A percentile compares a stretch with the other conserved stretches of the same genome.
Conservation (phyloP, 2,797 vertebrate genomes). For the Taeniopygia guttata region DNA sequence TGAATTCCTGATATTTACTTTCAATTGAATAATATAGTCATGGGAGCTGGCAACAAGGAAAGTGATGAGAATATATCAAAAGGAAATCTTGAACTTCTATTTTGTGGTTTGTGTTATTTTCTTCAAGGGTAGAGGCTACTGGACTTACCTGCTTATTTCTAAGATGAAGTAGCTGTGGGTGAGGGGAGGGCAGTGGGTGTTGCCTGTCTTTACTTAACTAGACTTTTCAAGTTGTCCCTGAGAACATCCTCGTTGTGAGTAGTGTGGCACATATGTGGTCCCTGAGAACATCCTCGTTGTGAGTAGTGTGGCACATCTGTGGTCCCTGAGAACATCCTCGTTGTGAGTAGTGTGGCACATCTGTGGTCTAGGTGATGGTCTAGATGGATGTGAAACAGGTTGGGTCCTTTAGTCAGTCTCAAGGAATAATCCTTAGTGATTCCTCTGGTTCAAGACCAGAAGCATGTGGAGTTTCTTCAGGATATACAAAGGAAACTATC, state of each 20-base stretch:
- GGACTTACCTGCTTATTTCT: background rate
- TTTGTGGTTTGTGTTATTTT: background rate
- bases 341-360: background rate
- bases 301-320: fast-evolving
- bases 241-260: background rate
- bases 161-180: background rate
- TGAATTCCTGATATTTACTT: background rate
- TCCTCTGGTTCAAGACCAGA: background rate
- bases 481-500: background rate
- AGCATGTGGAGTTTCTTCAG: background rate
- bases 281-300: too few species aligned
- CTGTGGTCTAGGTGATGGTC: background rate
- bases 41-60: background rate
- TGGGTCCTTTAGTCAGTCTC: background rate
- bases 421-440: background rate
- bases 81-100: background rate
- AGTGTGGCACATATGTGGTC: background rate
- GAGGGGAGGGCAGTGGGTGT: background rate
- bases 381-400: background rate
- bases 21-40: background rate
- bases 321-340: background rate
- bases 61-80: background rate
- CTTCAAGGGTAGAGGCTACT: background rate
- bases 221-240: background rate
- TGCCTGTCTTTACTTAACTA: background rate